These are phyloP conservation scores for Heteropelma amictum DNA, from an alignment of 2,888 invertebrate species.

Conservation along the genomic window DNA sequence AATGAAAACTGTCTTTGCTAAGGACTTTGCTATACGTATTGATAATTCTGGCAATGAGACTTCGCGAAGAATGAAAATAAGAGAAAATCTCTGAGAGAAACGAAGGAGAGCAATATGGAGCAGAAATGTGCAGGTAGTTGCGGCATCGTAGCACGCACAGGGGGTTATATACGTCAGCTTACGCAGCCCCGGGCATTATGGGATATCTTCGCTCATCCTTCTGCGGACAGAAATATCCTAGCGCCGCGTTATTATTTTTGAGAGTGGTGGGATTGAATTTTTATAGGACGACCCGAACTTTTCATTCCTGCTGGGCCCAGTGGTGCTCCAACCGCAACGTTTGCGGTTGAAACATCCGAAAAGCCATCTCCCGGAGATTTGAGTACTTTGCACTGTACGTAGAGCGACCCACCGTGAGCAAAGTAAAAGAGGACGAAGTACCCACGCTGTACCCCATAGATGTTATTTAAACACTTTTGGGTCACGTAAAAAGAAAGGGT, in stretches of 20 bases:
- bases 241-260: slow-evolving; percentile 73
- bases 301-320: slow-evolving; percentile 59
- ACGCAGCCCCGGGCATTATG: slow-evolving; percentile 26
- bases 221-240: slow-evolving; percentile 44
- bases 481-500: slow-evolving; percentile 62
- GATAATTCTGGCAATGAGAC: too few relatives aligned
- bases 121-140: slow-evolving; percentile 41
- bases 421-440: slow-evolving; percentile 9
- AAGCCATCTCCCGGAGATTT: slow-evolving; percentile 5
- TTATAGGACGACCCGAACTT: slow-evolving; percentile 68
- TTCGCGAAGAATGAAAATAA: slow-evolving; percentile 3
- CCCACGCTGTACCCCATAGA: slow-evolving; percentile 35
- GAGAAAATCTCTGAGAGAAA: slow-evolving; percentile 36
- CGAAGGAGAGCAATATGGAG: slow-evolving; percentile 30
- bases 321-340: slow-evolving; percentile 62
- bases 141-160: slow-evolving; percentile 28
- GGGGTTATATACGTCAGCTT: slow-evolving; percentile 18
- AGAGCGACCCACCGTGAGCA: slow-evolving; percentile 5
- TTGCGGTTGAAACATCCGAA: slow-evolving; percentile 10
- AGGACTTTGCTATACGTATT: too few relatives aligned
- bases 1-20: too few relatives aligned
- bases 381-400: slow-evolving; percentile 1
- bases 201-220: slow-evolving; percentile 31
- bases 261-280: slow-evolving; percentile 73
- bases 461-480: slow-evolving; percentile 64